phyloP scores from a whole-genome alignment of 2,888 invertebrate genomes.

The Papilio demoleus region DNA sequence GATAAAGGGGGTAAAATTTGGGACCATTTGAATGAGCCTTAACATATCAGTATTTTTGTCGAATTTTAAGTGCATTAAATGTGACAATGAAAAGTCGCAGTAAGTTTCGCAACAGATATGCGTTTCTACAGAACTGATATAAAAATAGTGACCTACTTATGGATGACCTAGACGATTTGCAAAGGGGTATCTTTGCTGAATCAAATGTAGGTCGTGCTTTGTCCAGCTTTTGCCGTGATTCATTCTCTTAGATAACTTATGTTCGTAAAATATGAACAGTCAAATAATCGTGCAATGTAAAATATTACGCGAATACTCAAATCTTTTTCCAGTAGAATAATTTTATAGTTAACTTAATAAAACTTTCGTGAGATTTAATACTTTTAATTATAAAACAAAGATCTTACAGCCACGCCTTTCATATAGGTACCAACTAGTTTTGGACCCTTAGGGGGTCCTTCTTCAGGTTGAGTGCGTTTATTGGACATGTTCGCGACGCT shows the following conservation, averaged over 20 bases:
- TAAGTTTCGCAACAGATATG: not conserved
- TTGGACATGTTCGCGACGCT: too few relatives aligned
- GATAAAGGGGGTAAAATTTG: not conserved
- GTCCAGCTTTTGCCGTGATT: constrained; percentile 14
- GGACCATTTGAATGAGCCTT: not conserved
- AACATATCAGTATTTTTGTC: not conserved
- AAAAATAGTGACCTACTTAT: constrained; percentile 24
- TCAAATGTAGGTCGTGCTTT: constrained; percentile 32
- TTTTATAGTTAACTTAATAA: too few relatives aligned
- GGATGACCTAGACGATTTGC: constrained; percentile 14
- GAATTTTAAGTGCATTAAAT: not conserved
- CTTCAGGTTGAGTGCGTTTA: too few relatives aligned
- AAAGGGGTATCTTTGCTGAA: constrained; percentile 11
- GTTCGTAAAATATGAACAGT: not conserved
- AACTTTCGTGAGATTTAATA: too few relatives aligned
- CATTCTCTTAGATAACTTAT: constrained; percentile 10
- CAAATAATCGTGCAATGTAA: too few relatives aligned
- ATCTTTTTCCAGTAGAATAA: too few relatives aligned
- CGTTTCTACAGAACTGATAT: not conserved
- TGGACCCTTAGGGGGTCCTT: too few relatives aligned
- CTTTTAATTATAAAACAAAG: too few relatives aligned
- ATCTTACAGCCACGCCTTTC: too few relatives aligned
- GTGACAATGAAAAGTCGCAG: not conserved
- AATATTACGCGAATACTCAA: too few relatives aligned
- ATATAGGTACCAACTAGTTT: too few relatives aligned